phyloP scores from a whole-genome alignment of 2,888 invertebrate species.

The Hoplodrina ambigua region DNA sequence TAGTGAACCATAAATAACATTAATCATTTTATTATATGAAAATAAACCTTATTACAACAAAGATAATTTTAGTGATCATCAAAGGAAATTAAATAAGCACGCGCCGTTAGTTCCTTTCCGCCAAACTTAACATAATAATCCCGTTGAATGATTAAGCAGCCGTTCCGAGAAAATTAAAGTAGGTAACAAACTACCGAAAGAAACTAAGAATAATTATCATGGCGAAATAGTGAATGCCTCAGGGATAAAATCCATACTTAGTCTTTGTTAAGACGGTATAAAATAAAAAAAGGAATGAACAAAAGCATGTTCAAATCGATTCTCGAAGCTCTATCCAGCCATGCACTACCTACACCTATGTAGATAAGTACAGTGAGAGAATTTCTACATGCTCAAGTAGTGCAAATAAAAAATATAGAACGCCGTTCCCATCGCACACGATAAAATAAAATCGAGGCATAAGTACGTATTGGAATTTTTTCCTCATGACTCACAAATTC shows the following conservation, averaged over 20 bases:
- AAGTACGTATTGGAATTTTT: slow-evolving; percentile 11
- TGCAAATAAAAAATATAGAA: slow-evolving; percentile 24
- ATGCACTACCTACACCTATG: not conserved
- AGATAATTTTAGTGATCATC: slow-evolving; percentile 9
- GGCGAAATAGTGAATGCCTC: slow-evolving; percentile 9
- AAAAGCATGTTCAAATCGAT: slow-evolving; percentile 30
- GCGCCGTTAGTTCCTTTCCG: not conserved
- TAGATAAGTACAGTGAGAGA: not conserved
- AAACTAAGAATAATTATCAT: not conserved
- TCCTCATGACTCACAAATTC: slow-evolving; percentile 37
- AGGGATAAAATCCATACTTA: slow-evolving; percentile 21
- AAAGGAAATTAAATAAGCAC: slow-evolving; percentile 22
- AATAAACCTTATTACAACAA: not conserved
- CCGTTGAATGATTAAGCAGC: not conserved
- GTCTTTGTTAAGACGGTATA: slow-evolving; percentile 10
- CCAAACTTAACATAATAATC: slow-evolving; percentile 4
- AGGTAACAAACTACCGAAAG: slow-evolving; percentile 1
- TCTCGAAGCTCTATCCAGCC: slow-evolving; percentile 15
- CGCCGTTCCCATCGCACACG: not conserved
- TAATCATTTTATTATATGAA: not conserved
- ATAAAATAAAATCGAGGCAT: slow-evolving; percentile 36
- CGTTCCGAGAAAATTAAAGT: not conserved
- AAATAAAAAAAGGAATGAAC: slow-evolving; percentile 26
- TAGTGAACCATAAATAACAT: not conserved
- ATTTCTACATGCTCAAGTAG: not conserved